Evolutionary conservation across 2,888 invertebrate species (phyloP), one percentile per base, ranked within the genome.

Genomic region (Drosophila ezoana): DNA sequence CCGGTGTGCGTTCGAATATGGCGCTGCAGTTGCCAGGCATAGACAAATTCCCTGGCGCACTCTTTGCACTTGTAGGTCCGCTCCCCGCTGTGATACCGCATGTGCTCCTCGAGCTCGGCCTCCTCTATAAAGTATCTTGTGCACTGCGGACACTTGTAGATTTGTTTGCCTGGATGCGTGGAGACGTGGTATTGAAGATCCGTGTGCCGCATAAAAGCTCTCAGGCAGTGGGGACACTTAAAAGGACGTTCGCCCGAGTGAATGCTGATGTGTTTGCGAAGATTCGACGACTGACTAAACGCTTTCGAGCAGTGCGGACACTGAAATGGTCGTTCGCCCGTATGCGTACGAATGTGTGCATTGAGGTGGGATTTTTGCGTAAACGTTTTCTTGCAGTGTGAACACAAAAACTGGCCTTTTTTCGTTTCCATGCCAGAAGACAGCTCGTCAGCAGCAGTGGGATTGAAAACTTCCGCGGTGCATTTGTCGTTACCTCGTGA

Each of bases 151-250:
- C 73, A 73, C 33, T 76, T 71, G 72, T 71, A 47, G 16, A 59
- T 44, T 8, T 65, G 56, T 33, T 73, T 64, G 10, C 72, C 76
- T 0, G 72, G 76, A 56, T 73, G 73, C 11, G 71, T 73, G 4
- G 76, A 70, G 8, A 73, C 54, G 28, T 73, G 73, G 18, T 73
- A 76, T 1, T 76, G 76, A 0, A 73, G 64, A 44, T 76, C 73
- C 3, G 71, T 64, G 9, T 71, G 64, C 4, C 76, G 59, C 5
- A 57, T 56, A 33, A 76, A 76, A 0, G 38, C 52, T 13, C 66
- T 57, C 3, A 58, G n/a, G 40, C 74, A 74, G 33, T 74, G 57
- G 0, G 74, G 74, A 18, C 74, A 74, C 16, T 74, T 74, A 5
- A 65, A 76, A 0, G 76, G 72, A n/a, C 73, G 72, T 51, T 74